Conservation (phyloP, 2,113 vertebrate species). For the Gobius niger region DNA sequence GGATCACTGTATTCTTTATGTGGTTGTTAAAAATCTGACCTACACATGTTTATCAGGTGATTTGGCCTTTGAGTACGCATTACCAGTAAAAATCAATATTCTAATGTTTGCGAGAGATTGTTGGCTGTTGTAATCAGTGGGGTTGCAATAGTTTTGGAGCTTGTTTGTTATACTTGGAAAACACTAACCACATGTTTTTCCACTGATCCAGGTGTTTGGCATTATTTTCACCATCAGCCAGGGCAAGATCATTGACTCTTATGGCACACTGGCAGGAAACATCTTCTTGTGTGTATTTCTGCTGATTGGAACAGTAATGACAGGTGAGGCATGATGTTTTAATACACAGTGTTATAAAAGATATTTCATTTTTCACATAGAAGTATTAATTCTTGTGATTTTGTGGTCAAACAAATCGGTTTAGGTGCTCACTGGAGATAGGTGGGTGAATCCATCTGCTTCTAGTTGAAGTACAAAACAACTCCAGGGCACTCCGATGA, state of each 20-base stretch:
- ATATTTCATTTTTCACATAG: constrained; percentile 8
- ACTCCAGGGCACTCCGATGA: too few species aligned
- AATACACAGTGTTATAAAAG: neutral
- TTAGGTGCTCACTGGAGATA: too few species aligned
- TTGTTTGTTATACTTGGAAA: neutral
- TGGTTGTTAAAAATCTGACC: too few species aligned
- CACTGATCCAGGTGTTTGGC: constrained; percentile 85
- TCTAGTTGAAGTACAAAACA: too few species aligned
- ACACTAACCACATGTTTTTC: constrained; percentile 6
- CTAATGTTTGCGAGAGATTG: neutral
- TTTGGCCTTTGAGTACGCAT: neutral
- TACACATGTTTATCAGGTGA: too few species aligned
- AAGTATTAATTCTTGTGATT: too few species aligned
- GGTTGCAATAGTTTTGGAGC: neutral
- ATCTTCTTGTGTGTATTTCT: constrained; percentile 91
- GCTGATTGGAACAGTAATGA: constrained; percentile 82
- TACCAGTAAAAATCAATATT: neutral
- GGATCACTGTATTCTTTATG: too few species aligned
- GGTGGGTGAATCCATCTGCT: too few species aligned
- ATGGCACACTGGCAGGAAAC: constrained; percentile 83
- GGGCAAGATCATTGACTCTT: constrained; percentile 86
- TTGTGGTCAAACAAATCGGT: too few species aligned
- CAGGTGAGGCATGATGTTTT: constrained; percentile 75
- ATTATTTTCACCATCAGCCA: constrained; percentile 92
- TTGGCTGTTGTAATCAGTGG: neutral